Evolutionary conservation across 2,113 vertebrate species (phyloP), one percentile per base, ranked within the genome.

Genomic region (Myotis brandtii): DNA sequence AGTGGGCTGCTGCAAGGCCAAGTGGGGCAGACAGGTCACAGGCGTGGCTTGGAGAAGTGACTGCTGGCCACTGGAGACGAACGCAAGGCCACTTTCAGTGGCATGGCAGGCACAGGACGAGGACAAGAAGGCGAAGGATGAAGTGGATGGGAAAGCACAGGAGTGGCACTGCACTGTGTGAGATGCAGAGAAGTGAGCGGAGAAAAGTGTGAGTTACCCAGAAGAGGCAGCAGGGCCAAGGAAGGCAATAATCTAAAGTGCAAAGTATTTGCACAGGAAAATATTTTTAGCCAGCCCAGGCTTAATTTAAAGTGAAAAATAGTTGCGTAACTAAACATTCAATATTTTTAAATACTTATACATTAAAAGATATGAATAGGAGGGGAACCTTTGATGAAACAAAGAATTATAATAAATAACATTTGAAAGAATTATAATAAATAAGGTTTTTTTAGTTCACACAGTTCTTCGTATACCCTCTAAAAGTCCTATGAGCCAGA

Each of bases 251-350:
- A 62, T 34, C 46, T 64, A 80, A 80, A 94, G 73, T 32, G 2
- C 17, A 94, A 91, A 40, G 59, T 40, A 81, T 91, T 75, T 77
- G 20, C 30, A 48, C 52, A 66, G 87, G 18, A 81, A 95, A 84
- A 40, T 34, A 85, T 72, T 94, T 64, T 54, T 52, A 96, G 69
- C 4, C 72, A 64, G 9, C 64, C 32, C 34, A n/a, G 37, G 40
- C 23, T 50, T 50, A 88, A 34, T 59, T 67, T 48, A 89, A 80
- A 73, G 27, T 64, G 17, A 79, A 83, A 89, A 73, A 67, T 25
- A 86, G 37, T 16, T 95, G 32, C 4, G 21, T 27, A 56, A 88
- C 9, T 89, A 87, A 79, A 87, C 5, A 40, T 50, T 37, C 77
- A 62, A 64, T 73, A 52, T n/a, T 18, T 81, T 18, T 23, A 43